Evolutionary conservation across 2,888 invertebrate genomes (phyloP), one percentile per base, ranked within the genome.

Genomic region (Cremastinae sp.): DNA sequence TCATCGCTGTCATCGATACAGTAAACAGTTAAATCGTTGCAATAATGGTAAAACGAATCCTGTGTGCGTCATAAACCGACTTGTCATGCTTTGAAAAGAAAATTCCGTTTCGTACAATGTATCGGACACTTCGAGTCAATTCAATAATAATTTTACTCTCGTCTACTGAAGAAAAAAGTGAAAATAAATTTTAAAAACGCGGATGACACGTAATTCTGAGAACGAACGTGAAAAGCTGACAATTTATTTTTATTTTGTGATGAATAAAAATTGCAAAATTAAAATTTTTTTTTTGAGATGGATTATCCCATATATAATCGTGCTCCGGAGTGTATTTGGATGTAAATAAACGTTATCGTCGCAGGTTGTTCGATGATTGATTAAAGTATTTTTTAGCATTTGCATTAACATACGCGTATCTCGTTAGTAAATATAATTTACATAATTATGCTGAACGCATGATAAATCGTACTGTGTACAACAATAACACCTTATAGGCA

Each of bases 401-500:
- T 77, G 12, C 59, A 14, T 59, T 35, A 53, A 70, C 49, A 49
- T 70, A 61, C 41, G 53, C 65, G 59, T 7, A 47, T 69, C 53
- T 53, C 53, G 69, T 77, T 65, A 61, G 68, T 74, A 77, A 69
- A 74, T 37, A 68, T 39, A 65, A 75, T 75, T 76, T 71, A 76
- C 68, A 75, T 71, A 74, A 77, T 61, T 77, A 70, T 77, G 69
- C 64, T 70, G 65, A 77, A 73, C 76, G 74, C 53, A 55, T 49
- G 62, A 74, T 70, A 77, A 74, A 77, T 74, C 69, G 73, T 65
- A 43, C 45, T 55, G 41, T 58, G 22, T 65, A 69, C 64, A 76
- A 76, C 73, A 64, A 73, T 73, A 69, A 73, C 64, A 73, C 75
- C 75, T 69, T 65, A 71, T 75, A 75, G 75, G 75, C 75, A 76